These are phyloP conservation scores for Trichopria drosophilae DNA, from an alignment of 2,888 invertebrate genomes.

Conservation along the genomic window DNA sequence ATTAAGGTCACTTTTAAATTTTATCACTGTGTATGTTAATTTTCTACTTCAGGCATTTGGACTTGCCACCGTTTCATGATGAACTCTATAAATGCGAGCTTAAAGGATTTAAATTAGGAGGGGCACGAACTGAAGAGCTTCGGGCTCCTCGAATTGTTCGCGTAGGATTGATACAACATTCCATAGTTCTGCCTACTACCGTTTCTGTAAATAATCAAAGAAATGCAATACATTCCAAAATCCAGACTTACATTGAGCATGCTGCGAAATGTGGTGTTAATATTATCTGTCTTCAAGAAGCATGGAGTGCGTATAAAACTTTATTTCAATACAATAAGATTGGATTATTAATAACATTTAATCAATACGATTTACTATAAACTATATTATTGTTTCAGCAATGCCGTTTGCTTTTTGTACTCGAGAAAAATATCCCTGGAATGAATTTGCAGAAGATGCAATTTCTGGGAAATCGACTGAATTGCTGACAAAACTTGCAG, in stretches of 20 bases:
- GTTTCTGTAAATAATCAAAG: constrained; percentile 75
- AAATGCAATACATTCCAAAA: constrained; percentile 74
- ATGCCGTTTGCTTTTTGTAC: constrained; percentile 99
- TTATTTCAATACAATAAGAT: too few species aligned
- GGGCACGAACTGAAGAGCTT: constrained; percentile 69
- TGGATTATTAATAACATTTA: too few species aligned
- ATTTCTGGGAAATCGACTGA: constrained; percentile 80
- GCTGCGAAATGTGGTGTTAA: constrained; percentile 82
- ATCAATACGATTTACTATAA: too few species aligned
- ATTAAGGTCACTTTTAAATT: too few species aligned
- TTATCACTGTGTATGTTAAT: too few species aligned
- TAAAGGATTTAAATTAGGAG: constrained; percentile 69
- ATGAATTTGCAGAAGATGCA: constrained; percentile 90
- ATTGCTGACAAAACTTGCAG: constrained; percentile 74
- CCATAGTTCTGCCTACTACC: constrained; percentile 76
- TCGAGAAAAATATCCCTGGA: constrained; percentile 89
- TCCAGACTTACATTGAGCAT: constrained; percentile 71
- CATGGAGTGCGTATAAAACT: constrained; percentile 86
- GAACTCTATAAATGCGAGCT: constrained; percentile 72
- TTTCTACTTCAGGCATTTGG: constrained; percentile 58
- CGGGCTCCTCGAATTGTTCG: constrained; percentile 74
- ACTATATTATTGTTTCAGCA: constrained; percentile 63
- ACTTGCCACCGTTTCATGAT: constrained; percentile 59
- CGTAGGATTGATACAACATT: constrained; percentile 87
- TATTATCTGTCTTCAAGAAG: constrained; percentile 92